phyloP scores from a whole-genome alignment of 2,888 invertebrate genomes.

The Gortyna flavago region DNA sequence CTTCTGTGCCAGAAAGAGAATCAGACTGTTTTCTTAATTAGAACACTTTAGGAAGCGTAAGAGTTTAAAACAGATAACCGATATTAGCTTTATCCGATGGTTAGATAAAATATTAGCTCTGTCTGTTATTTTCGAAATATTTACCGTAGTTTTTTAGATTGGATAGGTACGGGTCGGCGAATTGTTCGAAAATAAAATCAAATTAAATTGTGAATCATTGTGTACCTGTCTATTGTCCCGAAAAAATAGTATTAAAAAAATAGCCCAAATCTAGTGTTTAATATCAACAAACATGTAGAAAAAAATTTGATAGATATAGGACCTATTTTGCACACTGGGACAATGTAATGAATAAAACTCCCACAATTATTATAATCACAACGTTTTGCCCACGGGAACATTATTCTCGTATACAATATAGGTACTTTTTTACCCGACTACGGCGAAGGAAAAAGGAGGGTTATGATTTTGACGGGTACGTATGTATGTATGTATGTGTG shows the following conservation, averaged over 20 bases:
- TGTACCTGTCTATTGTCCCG: not conserved
- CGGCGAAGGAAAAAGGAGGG: too few relatives aligned
- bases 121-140: too few relatives aligned
- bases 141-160: too few relatives aligned
- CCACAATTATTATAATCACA: constrained; percentile 14
- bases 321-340: not conserved
- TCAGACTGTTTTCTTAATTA: constrained; percentile 4
- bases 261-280: not conserved
- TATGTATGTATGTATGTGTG: too few relatives aligned
- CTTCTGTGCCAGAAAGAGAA: constrained; percentile 2
- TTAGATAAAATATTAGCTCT: too few relatives aligned
- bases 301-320: not conserved
- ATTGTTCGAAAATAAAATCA: not conserved
- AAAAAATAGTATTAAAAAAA: constrained; percentile 1
- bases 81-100: not conserved
- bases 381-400: constrained; percentile 18
- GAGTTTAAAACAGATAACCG: not conserved
- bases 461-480: too few relatives aligned
- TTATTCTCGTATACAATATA: constrained; percentile 23
- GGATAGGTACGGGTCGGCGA: too few relatives aligned
- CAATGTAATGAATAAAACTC: constrained; percentile 25
- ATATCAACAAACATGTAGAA: not conserved
- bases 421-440: constrained; percentile 34
- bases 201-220: not conserved
- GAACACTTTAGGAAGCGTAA: not conserved